phyloP scores from a whole-genome alignment of 2,113 vertebrate genomes.

The Phaethon lepturus region DNA sequence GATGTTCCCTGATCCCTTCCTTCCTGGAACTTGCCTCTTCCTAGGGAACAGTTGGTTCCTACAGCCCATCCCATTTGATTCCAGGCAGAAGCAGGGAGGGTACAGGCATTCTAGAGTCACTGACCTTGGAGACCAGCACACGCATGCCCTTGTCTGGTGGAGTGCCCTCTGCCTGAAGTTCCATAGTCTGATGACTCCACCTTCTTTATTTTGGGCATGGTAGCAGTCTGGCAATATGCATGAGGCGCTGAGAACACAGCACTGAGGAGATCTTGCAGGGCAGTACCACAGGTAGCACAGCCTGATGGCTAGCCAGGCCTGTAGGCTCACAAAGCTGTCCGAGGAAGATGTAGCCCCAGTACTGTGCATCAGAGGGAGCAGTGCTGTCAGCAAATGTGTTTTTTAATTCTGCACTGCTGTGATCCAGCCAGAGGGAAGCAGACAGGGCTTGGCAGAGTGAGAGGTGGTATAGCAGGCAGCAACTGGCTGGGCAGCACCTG shows the following conservation, averaged over 20 bases:
- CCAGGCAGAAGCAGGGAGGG: background rate
- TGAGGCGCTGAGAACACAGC: slow-evolving; percentile 72
- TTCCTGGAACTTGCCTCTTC: background rate
- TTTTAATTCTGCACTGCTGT: background rate
- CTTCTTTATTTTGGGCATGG: background rate
- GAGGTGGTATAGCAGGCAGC: background rate
- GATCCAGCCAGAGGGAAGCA: slow-evolving; percentile 74
- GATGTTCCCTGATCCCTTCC: background rate
- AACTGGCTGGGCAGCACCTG: background rate
- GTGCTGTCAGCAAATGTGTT: background rate
- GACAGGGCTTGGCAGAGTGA: background rate
- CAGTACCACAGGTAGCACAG: slow-evolving; percentile 73
- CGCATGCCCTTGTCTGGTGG: background rate
- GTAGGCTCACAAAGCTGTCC: background rate
- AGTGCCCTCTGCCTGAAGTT: too few species aligned
- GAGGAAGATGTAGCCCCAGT: slow-evolving; percentile 78
- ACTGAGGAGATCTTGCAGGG: slow-evolving; percentile 52
- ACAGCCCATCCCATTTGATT: rapidly evolving
- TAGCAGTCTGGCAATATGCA: slow-evolving; percentile 71
- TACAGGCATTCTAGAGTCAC: background rate
- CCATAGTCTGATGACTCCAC: too few species aligned
- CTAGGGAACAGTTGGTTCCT: too few species aligned
- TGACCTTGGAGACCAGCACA: background rate
- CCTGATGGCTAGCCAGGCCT: slow-evolving; percentile 48
- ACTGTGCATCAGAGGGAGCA: background rate